A percentile compares a stretch with the other conserved stretches of the same genome.
These are phyloP conservation scores for Sorex fumeus DNA, from an alignment of 2,113 vertebrate species.

Conservation along the genomic window DNA sequence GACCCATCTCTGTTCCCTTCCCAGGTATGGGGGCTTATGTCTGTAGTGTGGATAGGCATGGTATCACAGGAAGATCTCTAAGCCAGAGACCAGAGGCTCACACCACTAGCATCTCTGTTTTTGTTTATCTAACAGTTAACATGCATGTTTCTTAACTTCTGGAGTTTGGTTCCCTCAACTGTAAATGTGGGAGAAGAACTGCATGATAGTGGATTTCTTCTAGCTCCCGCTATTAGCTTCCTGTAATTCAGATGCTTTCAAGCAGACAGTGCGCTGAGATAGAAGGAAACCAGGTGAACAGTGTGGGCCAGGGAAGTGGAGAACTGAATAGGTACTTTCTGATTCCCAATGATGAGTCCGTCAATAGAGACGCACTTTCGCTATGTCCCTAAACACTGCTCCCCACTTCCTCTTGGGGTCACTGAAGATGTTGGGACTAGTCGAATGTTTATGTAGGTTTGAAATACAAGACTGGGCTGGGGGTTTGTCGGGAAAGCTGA, in stretches of 20 bases:
- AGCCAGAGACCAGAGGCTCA: not conserved
- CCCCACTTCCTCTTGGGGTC: not conserved
- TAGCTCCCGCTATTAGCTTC: not conserved
- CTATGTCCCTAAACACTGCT: not conserved
- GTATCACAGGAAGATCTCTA: not conserved
- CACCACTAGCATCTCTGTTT: not conserved
- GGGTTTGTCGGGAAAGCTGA: not conserved
- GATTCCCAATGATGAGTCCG: not conserved
- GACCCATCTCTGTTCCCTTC: constrained; percentile 96
- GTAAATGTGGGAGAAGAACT: not conserved
- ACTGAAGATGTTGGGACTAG: not conserved
- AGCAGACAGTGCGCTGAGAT: not conserved
- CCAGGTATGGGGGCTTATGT: constrained; percentile 90
- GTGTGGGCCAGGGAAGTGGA: not conserved
- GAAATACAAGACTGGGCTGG: not conserved
- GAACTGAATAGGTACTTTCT: not conserved
- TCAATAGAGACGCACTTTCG: not conserved
- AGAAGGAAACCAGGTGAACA: not conserved
- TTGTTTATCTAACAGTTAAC: not conserved
- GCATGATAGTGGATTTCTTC: not conserved
- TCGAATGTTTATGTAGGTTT: not conserved
- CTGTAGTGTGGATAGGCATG: not conserved
- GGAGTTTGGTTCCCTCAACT: not conserved
- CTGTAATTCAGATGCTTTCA: not conserved
- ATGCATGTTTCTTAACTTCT: not conserved